Conservation (phyloP, 2,888 invertebrate genomes). For the Pterostichus madidus region DNA sequence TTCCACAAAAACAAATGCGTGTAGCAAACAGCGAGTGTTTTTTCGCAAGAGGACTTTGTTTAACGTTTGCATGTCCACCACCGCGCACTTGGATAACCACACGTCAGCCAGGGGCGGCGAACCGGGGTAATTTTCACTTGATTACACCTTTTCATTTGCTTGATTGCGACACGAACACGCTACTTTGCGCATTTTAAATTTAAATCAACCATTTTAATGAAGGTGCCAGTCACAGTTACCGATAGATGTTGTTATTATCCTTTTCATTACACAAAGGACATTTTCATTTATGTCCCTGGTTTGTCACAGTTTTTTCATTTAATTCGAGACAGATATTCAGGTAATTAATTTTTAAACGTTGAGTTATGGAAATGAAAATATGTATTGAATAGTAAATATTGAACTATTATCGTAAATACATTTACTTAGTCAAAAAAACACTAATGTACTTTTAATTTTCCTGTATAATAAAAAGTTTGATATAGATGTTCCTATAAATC, state of each 20-base stretch:
- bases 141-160: slow-evolving; percentile 66
- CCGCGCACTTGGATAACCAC: slow-evolving; percentile 46
- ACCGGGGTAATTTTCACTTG: slow-evolving; percentile 62
- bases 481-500: slow-evolving; percentile 29
- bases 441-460: slow-evolving; percentile 29
- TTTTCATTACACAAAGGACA: slow-evolving; percentile 19
- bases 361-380: background rate
- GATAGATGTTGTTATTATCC: slow-evolving; percentile 47
- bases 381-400: background rate
- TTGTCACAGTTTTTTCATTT: too few species aligned
- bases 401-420: background rate
- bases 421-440: background rate
- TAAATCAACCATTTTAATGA: slow-evolving; percentile 57
- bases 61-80: slow-evolving; percentile 44
- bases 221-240: slow-evolving; percentile 35
- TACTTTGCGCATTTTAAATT: slow-evolving; percentile 62
- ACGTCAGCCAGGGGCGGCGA: slow-evolving; percentile 51
- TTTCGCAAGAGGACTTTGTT: slow-evolving; percentile 25
- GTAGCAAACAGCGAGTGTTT: background rate
- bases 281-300: slow-evolving; percentile 9
- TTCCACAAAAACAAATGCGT: too few species aligned
- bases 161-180: slow-evolving; percentile 62
- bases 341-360: background rate
- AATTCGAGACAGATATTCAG: too few species aligned
- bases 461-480: slow-evolving; percentile 7